Evolutionary conservation across 2,797 vertebrate species (phyloP).

Genomic region (Morus bassanus): DNA sequence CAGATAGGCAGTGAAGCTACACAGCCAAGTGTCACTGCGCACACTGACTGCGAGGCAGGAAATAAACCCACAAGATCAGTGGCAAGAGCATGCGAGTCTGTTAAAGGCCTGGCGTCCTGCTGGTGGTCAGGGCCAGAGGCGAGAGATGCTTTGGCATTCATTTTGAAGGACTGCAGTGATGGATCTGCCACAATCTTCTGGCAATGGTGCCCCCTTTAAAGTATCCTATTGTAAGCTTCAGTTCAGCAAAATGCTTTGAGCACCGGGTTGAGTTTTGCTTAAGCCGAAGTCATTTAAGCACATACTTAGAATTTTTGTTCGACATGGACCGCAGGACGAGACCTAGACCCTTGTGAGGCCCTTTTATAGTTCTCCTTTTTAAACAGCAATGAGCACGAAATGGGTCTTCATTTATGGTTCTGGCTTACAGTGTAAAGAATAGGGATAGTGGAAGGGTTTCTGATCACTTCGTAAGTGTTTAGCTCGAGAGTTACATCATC

Average conservation of each 20-base stretch:
- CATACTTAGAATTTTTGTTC: background rate
- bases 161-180: background rate
- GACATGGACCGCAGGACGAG: background rate
- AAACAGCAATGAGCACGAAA: background rate
- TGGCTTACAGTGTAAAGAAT: background rate
- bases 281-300: background rate
- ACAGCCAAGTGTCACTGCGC: background rate
- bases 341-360: background rate
- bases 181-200: background rate
- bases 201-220: background rate
- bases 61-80: background rate
- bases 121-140: background rate
- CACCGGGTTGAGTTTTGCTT: background rate
- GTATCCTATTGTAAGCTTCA: fast-evolving
- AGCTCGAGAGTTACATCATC: background rate
- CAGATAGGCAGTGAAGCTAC: background rate
- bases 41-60: background rate
- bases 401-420: background rate
- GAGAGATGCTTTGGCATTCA: background rate
- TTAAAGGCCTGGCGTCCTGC: background rate
- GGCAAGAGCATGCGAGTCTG: background rate
- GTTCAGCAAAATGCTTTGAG: background rate
- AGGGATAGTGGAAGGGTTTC: background rate
- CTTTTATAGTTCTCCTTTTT: background rate
- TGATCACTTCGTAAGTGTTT: background rate